A percentile compares a stretch with the other conserved stretches of the same genome.
These are phyloP conservation scores for Anoncus sp. DNA, from an alignment of 2,888 invertebrate genomes.

Conservation along the genomic window DNA sequence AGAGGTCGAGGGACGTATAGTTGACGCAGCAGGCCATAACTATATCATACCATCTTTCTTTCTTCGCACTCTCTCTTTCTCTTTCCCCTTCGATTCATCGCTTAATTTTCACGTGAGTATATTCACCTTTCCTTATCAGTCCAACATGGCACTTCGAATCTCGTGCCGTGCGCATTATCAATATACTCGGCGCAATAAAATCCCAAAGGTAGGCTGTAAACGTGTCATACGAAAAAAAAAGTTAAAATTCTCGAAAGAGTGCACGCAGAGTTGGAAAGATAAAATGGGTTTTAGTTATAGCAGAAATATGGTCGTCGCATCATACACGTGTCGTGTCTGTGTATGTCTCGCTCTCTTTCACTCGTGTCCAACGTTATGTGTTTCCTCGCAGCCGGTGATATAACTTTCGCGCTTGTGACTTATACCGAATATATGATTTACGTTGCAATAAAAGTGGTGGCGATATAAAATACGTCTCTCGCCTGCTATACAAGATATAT, in stretches of 20 bases:
- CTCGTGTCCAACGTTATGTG: constrained; percentile 18
- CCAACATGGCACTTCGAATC: background rate
- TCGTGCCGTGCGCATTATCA: constrained; percentile 12
- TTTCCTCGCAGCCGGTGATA: constrained; percentile 60
- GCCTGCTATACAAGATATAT: constrained; percentile 60
- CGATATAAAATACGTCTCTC: constrained; percentile 76
- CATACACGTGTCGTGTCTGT: constrained; percentile 18
- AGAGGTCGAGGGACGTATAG: background rate
- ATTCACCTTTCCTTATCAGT: too few relatives aligned
- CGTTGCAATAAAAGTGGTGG: constrained; percentile 75
- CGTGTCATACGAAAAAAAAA: constrained; percentile 34
- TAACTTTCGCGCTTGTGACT: constrained; percentile 68
- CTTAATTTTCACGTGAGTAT: background rate
- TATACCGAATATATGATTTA: constrained; percentile 79
- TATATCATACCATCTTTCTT: constrained; percentile 7
- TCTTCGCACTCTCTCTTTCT: background rate
- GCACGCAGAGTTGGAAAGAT: constrained; percentile 59
- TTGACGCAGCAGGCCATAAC: constrained; percentile 1
- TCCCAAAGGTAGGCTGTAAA: constrained; percentile 29
- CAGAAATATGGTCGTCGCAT: constrained; percentile 31
- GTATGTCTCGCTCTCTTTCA: background rate
- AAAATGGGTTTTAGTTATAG: constrained; percentile 69
- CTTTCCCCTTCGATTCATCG: background rate
- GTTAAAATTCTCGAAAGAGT: constrained; percentile 25
- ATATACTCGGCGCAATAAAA: constrained; percentile 43